phyloP scores from a whole-genome alignment of 2,888 invertebrate species.

The Gisinianus flammeolus region DNA sequence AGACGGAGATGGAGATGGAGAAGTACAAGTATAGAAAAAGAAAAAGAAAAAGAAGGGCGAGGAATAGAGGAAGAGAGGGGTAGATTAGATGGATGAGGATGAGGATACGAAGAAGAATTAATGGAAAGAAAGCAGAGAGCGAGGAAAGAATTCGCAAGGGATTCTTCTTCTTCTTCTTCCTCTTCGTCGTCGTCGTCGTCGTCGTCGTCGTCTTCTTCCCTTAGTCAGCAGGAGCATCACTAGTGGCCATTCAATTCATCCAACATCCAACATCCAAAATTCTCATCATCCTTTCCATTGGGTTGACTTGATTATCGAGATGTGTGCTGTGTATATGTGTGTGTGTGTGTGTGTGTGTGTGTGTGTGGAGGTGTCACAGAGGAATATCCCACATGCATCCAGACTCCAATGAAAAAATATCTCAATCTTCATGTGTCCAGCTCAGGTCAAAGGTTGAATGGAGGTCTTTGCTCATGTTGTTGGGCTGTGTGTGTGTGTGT shows the following conservation, averaged over 20 bases:
- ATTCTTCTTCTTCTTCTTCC: neutral
- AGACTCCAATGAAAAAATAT: neutral
- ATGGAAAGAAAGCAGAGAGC: conserved; percentile 28
- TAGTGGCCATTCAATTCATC: neutral
- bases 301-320: no score
- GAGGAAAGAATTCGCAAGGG: conserved; percentile 29
- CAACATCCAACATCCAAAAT: neutral
- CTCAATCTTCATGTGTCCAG: conserved; percentile 14
- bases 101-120: conserved; percentile 14
- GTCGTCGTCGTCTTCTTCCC: no score
- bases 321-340: no score
- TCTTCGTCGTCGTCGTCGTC: no score
- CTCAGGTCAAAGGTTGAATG: conserved; percentile 8
- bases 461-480: neutral
- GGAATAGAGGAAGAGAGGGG: neutral
- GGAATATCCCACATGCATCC: no score
- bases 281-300: neutral
- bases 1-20: no score
- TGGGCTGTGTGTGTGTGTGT: neutral
- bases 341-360: no score
- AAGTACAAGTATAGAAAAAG: neutral
- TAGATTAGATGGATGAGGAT: neutral
- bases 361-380: no score
- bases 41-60: neutral
- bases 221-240: neutral